Evolutionary conservation across 2,888 invertebrate species (phyloP).

Genomic region (Caenorhabditis sp.): DNA sequence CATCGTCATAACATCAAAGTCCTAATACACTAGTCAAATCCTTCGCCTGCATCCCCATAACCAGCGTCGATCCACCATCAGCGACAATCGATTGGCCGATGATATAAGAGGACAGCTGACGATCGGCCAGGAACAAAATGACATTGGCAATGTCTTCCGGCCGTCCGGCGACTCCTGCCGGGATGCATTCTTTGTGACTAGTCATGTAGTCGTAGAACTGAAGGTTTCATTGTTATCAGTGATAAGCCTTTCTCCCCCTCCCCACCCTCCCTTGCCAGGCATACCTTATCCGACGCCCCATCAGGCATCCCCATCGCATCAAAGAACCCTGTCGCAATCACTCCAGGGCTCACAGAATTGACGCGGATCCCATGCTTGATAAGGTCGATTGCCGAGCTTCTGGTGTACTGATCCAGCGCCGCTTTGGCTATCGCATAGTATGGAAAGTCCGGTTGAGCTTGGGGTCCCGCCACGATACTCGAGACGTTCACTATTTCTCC

Average conservation of each 20-base stretch:
- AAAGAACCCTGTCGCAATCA: slow-evolving; percentile 26
- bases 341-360: slow-evolving; percentile 42
- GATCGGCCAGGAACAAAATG: slow-evolving; percentile 55
- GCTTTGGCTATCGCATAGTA: slow-evolving; percentile 48
- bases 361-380: slow-evolving; percentile 46
- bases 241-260: too few species aligned
- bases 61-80: slow-evolving; percentile 47
- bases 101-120: slow-evolving; percentile 36
- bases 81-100: slow-evolving; percentile 48
- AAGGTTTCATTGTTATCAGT: too few species aligned
- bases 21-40: slow-evolving; percentile 31
- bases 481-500: slow-evolving; percentile 56
- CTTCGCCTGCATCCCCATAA: slow-evolving; percentile 28
- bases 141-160: slow-evolving; percentile 51
- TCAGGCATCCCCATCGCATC: slow-evolving; percentile 23
- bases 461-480: slow-evolving; percentile 17
- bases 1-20: neutral
- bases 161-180: slow-evolving; percentile 16
- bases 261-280: too few species aligned
- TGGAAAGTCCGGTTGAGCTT: slow-evolving; percentile 20
- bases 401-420: slow-evolving; percentile 29
- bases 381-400: slow-evolving; percentile 31
- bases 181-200: slow-evolving; percentile 33
- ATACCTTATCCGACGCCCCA: slow-evolving; percentile 1
- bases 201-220: neutral